These are phyloP conservation scores for Rotaria macrura DNA, from an alignment of 2,888 invertebrate genomes.

Conservation along the genomic window DNA sequence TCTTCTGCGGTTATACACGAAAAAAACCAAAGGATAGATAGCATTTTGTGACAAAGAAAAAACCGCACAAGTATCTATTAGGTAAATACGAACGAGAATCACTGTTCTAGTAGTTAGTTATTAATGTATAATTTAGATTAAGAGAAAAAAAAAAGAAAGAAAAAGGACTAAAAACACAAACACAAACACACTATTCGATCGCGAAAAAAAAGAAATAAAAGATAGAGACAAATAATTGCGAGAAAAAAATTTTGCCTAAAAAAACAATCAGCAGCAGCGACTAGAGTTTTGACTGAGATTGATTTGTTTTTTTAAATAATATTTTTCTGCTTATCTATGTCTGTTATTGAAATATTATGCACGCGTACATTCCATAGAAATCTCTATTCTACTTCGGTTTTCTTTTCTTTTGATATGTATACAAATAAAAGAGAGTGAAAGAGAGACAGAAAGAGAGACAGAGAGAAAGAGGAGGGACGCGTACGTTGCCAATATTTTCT, in stretches of 20 bases:
- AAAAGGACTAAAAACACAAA: neutral
- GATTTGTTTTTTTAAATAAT: neutral
- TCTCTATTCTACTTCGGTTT: neutral
- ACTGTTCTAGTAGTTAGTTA: constrained; percentile 1
- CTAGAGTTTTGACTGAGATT: neutral
- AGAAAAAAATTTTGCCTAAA: neutral
- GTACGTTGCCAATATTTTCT: neutral
- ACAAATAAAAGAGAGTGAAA: no score
- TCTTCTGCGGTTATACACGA: neutral
- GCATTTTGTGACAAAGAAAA: neutral
- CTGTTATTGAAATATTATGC: neutral
- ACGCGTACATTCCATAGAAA: neutral
- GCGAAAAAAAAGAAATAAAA: neutral
- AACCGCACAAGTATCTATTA: constrained; percentile 2
- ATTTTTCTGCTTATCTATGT: neutral
- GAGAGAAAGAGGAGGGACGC: neutral
- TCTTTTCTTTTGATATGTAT: neutral
- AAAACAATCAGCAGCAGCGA: neutral
- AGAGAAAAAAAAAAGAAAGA: neutral
- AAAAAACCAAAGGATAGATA: neutral
- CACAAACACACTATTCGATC: neutral
- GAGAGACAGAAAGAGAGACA: neutral
- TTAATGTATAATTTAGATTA: neutral
- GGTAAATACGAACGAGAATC: constrained; percentile 2
- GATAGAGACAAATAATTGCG: neutral